These are phyloP conservation scores for rabbit (Oryctolagus cuniculus) DNA, from an alignment of 2,113 vertebrate genomes.

Conservation along the genomic window DNA sequence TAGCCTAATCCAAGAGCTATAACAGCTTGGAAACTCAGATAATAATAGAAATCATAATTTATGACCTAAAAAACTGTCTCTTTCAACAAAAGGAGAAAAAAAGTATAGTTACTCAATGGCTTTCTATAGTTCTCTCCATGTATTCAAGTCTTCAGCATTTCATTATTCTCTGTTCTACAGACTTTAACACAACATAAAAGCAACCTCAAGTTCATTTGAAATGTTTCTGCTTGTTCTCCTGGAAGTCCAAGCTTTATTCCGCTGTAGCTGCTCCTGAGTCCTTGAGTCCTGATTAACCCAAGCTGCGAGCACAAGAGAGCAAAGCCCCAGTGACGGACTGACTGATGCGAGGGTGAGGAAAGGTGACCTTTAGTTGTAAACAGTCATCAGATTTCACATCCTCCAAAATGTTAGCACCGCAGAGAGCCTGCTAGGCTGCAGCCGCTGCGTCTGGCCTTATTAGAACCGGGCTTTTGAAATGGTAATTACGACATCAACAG, in stretches of 20 bases:
- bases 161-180: conserved; percentile 28
- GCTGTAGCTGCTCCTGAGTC: conserved; percentile 2
- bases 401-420: conserved; percentile 69
- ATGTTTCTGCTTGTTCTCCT: conserved; percentile 29
- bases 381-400: conserved; percentile 75
- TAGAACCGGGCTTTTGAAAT: conserved; percentile 72
- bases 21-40: not conserved
- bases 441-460: conserved; percentile 55
- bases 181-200: not conserved
- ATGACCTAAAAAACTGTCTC: not conserved
- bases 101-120: conserved; percentile 21
- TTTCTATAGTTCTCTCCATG: conserved; percentile 27
- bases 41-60: conserved; percentile 5
- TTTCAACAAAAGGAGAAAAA: conserved; percentile 23
- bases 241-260: conserved; percentile 38
- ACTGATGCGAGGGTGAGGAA: conserved; percentile 57
- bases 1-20: not conserved
- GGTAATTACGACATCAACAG: conserved; percentile 70
- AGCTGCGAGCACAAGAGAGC: not conserved
- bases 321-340: not conserved
- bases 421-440: conserved; percentile 60
- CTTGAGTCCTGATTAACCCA: conserved; percentile 49
- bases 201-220: conserved; percentile 46
- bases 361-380: conserved; percentile 77
- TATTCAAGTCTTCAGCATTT: conserved; percentile 15